Percentiles rank a stretch among this genome's conserved stretches.
Conservation (phyloP, 1,140 invertebrate species). For the Heliconius congener region DNA sequence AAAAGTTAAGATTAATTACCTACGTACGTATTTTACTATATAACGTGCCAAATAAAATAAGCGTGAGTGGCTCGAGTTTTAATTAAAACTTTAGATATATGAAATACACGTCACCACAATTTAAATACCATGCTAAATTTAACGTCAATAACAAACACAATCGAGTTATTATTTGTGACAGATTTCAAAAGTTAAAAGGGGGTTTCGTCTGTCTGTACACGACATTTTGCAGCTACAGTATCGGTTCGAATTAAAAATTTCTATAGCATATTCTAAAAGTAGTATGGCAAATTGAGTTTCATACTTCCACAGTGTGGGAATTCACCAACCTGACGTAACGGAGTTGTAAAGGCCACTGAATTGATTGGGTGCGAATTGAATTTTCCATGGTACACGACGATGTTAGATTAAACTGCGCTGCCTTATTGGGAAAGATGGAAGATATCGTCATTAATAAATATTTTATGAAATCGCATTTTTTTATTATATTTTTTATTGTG, state of each 20-base stretch:
- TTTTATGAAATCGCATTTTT: not conserved
- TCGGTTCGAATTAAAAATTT: conserved; percentile 60
- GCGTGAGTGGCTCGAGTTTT: not conserved
- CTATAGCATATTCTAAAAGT: conserved; percentile 44
- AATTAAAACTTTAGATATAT: conserved; percentile 9
- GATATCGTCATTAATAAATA: not conserved
- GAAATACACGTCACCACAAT: not conserved
- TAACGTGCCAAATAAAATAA: conserved; percentile 7
- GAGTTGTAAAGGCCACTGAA: conserved; percentile 34
- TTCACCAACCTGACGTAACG: conserved; percentile 46
- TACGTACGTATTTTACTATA: not conserved
- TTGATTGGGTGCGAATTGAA: conserved; percentile 41
- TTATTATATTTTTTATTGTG: not conserved
- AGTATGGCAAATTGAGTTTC: conserved; percentile 48
- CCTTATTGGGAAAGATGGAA: conserved; percentile 9
- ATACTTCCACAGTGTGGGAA: conserved; percentile 44
- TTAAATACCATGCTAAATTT: conserved; percentile 24
- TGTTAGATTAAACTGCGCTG: conserved; percentile 2
- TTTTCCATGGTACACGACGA: conserved; percentile 22
- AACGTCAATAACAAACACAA: conserved; percentile 27
- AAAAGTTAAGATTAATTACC: conserved; percentile 3
- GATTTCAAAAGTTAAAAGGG: conserved; percentile 46
- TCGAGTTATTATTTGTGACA: conserved; percentile 15
- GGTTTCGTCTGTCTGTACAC: conserved; percentile 55
- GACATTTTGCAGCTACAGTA: conserved; percentile 50